Evolutionary conservation across 1,140 invertebrate genomes (phyloP).

Genomic region (Phthorimaea operculella): DNA sequence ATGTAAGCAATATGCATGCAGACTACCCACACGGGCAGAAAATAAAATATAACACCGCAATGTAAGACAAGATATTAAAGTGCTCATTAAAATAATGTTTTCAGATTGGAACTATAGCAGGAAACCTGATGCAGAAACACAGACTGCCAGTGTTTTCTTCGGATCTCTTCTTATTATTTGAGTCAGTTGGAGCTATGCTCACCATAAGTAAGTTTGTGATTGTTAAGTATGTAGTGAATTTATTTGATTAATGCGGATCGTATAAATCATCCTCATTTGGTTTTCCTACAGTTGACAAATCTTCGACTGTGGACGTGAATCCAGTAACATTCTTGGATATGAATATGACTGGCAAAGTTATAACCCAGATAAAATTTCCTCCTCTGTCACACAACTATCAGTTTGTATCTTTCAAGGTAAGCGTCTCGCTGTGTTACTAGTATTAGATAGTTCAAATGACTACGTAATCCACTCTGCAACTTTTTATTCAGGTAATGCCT

Average conservation of each 20-base stretch:
- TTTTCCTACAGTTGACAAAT: constrained; percentile 16
- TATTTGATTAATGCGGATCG: background rate
- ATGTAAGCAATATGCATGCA: constrained; percentile 73
- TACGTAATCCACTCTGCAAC: background rate
- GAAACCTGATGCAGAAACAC: constrained; percentile 83
- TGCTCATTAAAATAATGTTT: background rate
- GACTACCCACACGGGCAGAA: too few relatives aligned
- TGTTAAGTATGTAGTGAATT: too few relatives aligned
- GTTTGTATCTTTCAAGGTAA: constrained; percentile 72
- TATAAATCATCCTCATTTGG: too few relatives aligned
- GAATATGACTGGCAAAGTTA: constrained; percentile 75
- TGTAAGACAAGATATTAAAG: too few relatives aligned
- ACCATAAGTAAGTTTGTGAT: constrained; percentile 60
- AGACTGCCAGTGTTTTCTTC: constrained; percentile 77
- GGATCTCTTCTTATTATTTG: constrained; percentile 78
- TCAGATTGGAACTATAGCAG: constrained; percentile 76
- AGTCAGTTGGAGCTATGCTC: constrained; percentile 71
- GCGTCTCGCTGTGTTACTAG: background rate
- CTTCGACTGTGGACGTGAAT: constrained; percentile 30
- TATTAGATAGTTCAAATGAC: too few relatives aligned
- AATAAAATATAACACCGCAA: too few relatives aligned
- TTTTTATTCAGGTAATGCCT: constrained; percentile 70
- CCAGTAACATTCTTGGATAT: constrained; percentile 69
- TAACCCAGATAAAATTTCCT: constrained; percentile 70
- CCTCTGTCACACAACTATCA: constrained; percentile 54